Conservation (phyloP, 2,797 vertebrate species). For the Alcedo atthis region DNA sequence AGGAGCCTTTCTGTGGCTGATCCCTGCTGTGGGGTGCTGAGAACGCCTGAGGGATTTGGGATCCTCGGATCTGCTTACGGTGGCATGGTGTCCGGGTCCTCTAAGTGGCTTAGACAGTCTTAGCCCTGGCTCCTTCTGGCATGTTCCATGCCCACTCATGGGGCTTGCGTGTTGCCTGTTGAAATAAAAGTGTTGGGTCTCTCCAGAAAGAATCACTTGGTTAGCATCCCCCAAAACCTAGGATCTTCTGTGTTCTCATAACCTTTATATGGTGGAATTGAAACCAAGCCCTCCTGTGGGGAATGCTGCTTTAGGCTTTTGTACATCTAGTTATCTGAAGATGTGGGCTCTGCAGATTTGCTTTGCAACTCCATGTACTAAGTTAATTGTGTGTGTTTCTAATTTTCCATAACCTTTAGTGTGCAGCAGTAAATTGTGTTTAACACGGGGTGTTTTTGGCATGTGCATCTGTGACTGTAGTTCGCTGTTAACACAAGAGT, state of each 20-base stretch:
- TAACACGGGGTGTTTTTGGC: not conserved
- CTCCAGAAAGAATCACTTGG: not conserved
- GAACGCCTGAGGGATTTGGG: slow-evolving; percentile 1
- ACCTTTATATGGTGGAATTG: not conserved
- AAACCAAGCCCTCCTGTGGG: not conserved
- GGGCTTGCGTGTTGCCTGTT: not conserved
- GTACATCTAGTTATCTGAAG: not conserved
- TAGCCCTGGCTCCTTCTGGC: slow-evolving; percentile 4
- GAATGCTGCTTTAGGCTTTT: not conserved
- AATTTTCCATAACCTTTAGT: slow-evolving; percentile 4
- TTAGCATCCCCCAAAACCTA: not conserved
- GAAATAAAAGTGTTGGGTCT: not conserved
- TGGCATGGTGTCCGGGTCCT: not conserved
- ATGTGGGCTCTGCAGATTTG: not conserved
- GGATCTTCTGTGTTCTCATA: not conserved
- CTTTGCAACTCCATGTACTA: not conserved
- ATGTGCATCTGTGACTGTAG: not conserved
- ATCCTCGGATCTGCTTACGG: not conserved
- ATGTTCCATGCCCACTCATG: not conserved
- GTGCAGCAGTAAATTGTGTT: not conserved
- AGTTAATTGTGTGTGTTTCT: slow-evolving; percentile 48
- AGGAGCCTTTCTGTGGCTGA: not conserved
- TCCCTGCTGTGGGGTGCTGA: not conserved
- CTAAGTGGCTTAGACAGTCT: not conserved
- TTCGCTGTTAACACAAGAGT: slow-evolving; percentile 29